phyloP scores from a whole-genome alignment of 1,140 invertebrate genomes.

The Stegodyphus mimosarum region DNA sequence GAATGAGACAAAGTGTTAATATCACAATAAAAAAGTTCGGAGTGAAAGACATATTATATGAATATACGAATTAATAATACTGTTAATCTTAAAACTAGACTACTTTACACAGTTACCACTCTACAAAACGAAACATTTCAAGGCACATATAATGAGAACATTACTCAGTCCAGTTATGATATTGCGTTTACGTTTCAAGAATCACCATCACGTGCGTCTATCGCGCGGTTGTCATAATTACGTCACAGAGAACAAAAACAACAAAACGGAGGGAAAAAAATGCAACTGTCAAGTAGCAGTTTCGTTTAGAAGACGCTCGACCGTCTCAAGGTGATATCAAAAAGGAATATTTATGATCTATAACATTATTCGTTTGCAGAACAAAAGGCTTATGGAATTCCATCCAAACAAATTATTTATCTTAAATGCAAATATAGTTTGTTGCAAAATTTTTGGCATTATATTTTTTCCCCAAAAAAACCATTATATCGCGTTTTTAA shows the following conservation, averaged over 20 bases:
- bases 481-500: too few species aligned
- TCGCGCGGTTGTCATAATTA: conserved; percentile 21
- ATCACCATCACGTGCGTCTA: conserved; percentile 25
- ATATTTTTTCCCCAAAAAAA: neutral
- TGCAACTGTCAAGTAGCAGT: neutral
- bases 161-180: neutral
- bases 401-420: neutral
- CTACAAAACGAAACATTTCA: neutral
- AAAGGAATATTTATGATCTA: too few species aligned
- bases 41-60: conserved; percentile 25
- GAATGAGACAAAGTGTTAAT: conserved; percentile 28
- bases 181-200: conserved; percentile 32
- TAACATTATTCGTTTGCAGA: neutral
- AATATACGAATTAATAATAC: conserved; percentile 11
- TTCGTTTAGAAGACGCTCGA: conserved; percentile 1
- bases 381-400: neutral
- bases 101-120: neutral
- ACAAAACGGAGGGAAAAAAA: neutral
- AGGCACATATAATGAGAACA: neutral
- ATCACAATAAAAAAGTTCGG: conserved; percentile 23
- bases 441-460: neutral
- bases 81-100: neutral
- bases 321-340: too few species aligned
- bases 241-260: conserved; percentile 6
- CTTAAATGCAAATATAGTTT: neutral